phyloP scores from a whole-genome alignment of 2,113 vertebrate species.

The Pterophyllum scalare region DNA sequence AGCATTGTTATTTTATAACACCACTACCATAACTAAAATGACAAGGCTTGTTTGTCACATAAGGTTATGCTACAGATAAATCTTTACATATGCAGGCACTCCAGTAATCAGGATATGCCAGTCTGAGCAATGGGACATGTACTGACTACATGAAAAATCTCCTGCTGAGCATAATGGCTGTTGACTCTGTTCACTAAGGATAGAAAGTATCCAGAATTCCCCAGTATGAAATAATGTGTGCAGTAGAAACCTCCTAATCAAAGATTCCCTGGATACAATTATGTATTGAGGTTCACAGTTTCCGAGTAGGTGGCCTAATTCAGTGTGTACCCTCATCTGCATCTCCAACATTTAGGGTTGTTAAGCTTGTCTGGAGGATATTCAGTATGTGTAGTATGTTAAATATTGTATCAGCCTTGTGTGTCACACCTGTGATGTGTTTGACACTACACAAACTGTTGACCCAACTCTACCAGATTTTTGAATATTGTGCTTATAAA shows the following conservation, averaged over 20 bases:
- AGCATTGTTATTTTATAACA: not conserved
- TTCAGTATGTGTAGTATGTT: rapidly evolving
- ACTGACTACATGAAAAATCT: not conserved
- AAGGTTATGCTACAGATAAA: not conserved
- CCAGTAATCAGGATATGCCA: not conserved
- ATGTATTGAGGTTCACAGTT: not conserved
- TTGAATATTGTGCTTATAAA: not conserved
- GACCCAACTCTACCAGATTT: not conserved
- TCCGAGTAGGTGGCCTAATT: not conserved
- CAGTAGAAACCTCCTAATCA: not conserved
- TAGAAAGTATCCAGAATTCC: not conserved
- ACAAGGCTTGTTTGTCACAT: not conserved
- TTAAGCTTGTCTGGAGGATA: not conserved
- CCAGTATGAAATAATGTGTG: not conserved
- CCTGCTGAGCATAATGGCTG: not conserved
- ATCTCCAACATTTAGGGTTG: not conserved
- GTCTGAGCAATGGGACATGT: not conserved
- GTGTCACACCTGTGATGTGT: not conserved
- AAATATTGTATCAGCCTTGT: not conserved
- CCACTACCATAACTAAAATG: not conserved
- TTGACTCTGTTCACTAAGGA: not conserved
- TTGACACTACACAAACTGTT: not conserved
- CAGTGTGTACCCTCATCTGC: not conserved
- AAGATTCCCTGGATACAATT: not conserved
- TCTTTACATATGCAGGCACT: not conserved